Conservation (phyloP, 2,888 invertebrate genomes). For the Pristionchus japonicus region DNA sequence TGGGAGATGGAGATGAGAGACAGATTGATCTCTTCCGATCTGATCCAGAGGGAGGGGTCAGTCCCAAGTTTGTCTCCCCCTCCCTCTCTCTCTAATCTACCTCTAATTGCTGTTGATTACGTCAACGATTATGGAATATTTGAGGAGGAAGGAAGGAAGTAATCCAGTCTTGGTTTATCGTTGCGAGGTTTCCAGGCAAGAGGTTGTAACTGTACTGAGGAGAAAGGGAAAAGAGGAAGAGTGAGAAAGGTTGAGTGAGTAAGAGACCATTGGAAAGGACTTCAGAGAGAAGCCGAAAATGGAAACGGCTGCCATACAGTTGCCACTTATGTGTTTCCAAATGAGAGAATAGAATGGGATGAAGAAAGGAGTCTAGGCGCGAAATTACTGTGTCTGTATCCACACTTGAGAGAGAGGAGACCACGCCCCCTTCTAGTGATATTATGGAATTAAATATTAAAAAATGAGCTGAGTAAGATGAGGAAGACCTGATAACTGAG, state of each 20-base stretch:
- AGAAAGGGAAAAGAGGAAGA: background rate
- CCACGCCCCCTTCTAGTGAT: background rate
- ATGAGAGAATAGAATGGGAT: background rate
- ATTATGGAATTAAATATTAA: too few relatives aligned
- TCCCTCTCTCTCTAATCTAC: background rate
- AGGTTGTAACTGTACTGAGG: background rate
- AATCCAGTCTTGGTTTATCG: slow-evolving; percentile 8
- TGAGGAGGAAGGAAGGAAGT: background rate
- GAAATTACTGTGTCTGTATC: background rate
- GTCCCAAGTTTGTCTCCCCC: background rate
- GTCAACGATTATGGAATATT: slow-evolving; percentile 36
- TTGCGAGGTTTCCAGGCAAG: background rate
- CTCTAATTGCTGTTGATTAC: slow-evolving; percentile 33
- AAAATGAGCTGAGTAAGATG: too few relatives aligned
- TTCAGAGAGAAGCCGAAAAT: background rate
- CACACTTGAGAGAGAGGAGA: background rate
- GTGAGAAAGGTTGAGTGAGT: background rate
- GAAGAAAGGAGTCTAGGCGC: background rate
- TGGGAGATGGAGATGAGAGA: background rate
- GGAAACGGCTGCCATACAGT: background rate
- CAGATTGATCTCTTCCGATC: background rate
- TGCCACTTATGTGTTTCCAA: background rate
- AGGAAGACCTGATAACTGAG: slow-evolving; percentile 44
- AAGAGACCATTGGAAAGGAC: background rate
- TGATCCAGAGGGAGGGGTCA: background rate